Evolutionary conservation across 1,140 invertebrate species (phyloP), one percentile per base, ranked within the genome.

Genomic region (Euwallacea fornicatus): DNA sequence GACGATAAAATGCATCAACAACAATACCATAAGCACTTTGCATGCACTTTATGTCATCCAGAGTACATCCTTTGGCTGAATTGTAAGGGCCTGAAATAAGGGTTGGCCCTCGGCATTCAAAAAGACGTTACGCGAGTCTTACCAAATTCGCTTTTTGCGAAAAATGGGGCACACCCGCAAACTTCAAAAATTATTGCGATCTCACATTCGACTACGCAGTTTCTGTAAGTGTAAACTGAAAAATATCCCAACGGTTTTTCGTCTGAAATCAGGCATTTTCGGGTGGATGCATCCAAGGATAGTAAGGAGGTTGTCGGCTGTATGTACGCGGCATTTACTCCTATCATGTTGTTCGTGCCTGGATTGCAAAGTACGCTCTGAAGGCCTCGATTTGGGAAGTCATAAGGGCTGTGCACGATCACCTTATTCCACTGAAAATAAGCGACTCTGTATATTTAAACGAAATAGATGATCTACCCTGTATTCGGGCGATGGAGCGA

Each of bases 121-220:
- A 46, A 41, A 47, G 41, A 13, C 53, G 10, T 0, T 42, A 15
- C 42, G 16, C 43, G 9, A 50, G 46, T 60, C 8, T 69, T 63
- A 33, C 21, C 21, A 33, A 33, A 1, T 33, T 33, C 21, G 21
- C 21, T 4, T 21, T 66, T 0, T 79, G 77, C 68, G 79, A 81
- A 87, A 71, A 84, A 84, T 0, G 88, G 89, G 0, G 88, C 76
- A 75, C 89, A 90, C 11, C 84, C 82, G 73, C 89, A 90, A 1
- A 75, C 74, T 2, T 77, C 66, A 2, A 80, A 76, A 0, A 84
- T 81, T 11, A 84, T 78, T 7, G 78, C 75, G 10, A 84, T 78
- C 15, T 86, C 82, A 73, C 86, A 87, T 63, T 86, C 84, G 0
- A 82, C 81, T 80, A 89, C 81, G 75, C 89, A 90, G 74, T 90